Base-by-base conservation (phyloP, 1,140 invertebrate species). In the Drosophila kikkawai region DNA sequence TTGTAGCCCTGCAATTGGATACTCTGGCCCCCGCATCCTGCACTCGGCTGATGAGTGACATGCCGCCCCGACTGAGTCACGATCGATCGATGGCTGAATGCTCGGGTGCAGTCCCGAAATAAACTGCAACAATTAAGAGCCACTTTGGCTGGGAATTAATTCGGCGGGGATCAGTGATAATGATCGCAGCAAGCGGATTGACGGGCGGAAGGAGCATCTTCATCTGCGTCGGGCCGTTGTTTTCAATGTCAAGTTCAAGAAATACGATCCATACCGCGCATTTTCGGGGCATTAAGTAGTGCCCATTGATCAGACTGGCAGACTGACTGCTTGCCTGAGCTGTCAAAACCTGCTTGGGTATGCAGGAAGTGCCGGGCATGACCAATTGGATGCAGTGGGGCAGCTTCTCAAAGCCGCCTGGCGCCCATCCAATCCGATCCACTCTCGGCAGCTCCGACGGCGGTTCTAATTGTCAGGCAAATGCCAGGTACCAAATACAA, bases 171-270 rank as follows among this genome's bases (percentile, higher is more conserved):
- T 81, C 69, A 44, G 22, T 63, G 84, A 87, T 87, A 87, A 84
- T 60, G 74, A 87, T 87, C 84, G 50, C 34, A 4, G 37, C 29
- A 36, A 71, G 68, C 69, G 73, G 84, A 87, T 88, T 87, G 84
- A 75, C 77, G 81, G 75, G 13, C 44, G 29, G n/a, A 37, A 41
- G 36, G 55, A 67, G 73, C 58, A 58, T 44, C 57, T 45, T 60
- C 36, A 34, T 53, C 41, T 75, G 36, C 50, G 9, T 19, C 29
- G 9, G 29, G 53, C 7, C 22, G 63, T 44, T 86, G 65, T 77
- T 83, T 87, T 87, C 83, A 87, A 87, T 87, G 84, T 88, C 84
- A 87, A 87, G 84, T 87, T 87, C 84, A 75, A 79, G 84, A 84
- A 85, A 88, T 73, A 22, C 76, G 80, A 86, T 87, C 76, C 68